phyloP scores from a whole-genome alignment of 2,797 vertebrate genomes.

The Sebastes matsubarae region DNA sequence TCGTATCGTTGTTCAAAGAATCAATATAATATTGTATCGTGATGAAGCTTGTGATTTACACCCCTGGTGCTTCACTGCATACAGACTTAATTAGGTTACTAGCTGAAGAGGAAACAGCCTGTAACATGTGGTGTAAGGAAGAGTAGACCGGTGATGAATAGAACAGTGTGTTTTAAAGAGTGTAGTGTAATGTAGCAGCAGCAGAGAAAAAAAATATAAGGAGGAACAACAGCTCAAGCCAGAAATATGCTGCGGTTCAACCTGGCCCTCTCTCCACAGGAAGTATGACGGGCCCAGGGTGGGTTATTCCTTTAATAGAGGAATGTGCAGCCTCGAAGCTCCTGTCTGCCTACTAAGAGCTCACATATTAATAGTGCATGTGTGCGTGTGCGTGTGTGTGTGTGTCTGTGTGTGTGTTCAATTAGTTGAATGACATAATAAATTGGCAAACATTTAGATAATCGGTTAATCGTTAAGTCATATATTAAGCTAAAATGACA shows the following conservation, averaged over 20 bases:
- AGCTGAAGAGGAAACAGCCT: constrained; percentile 44
- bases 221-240: constrained; percentile 83
- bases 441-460: not conserved
- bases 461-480: not conserved
- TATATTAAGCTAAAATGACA: not conserved
- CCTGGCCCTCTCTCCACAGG: constrained; percentile 83
- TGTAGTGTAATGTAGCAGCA: constrained; percentile 66
- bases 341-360: constrained; percentile 65
- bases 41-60: not conserved
- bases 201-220: constrained; percentile 58
- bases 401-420: not conserved
- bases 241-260: constrained; percentile 85
- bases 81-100: constrained; percentile 37
- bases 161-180: constrained; percentile 71
- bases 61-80: not conserved
- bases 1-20: not conserved
- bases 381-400: not conserved
- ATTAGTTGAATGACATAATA: not conserved
- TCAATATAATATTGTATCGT: not conserved
- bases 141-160: constrained; percentile 64
- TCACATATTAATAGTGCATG: constrained; percentile 25
- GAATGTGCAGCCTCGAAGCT: constrained; percentile 77
- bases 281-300: constrained; percentile 80
- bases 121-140: constrained; percentile 60
- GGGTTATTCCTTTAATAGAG: constrained; percentile 81